Conservation (phyloP, 2,797 vertebrate genomes). For the Lateolabrax maculatus region DNA sequence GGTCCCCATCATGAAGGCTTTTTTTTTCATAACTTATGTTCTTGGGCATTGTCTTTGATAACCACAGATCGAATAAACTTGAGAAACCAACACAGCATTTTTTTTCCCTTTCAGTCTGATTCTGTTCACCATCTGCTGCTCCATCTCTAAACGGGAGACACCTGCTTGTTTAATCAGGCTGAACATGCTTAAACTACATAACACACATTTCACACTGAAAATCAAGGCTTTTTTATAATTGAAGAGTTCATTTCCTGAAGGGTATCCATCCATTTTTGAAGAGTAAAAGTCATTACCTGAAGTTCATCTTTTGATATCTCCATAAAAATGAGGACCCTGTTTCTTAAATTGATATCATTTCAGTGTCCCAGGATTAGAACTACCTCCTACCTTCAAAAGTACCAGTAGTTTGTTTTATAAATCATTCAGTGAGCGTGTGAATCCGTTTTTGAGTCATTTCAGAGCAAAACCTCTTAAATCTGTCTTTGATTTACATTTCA, state of each 20-base stretch:
- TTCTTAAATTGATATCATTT: conserved; percentile 45
- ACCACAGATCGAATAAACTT: conserved; percentile 91
- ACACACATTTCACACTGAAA: conserved; percentile 33
- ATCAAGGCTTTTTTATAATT: conserved; percentile 36
- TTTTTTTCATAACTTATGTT: conserved; percentile 89
- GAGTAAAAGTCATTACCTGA: conserved; percentile 60
- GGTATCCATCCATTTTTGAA: conserved; percentile 64
- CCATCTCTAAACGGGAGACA: conserved; percentile 44
- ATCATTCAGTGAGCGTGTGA: conserved; percentile 48
- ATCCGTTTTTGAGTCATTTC: conserved; percentile 35
- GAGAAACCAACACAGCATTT: conserved; percentile 78
- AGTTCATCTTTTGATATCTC: conserved; percentile 64
- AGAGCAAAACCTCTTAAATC: conserved; percentile 40
- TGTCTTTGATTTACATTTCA: conserved; percentile 64
- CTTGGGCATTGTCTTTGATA: conserved; percentile 94
- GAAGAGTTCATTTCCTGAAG: conserved; percentile 64
- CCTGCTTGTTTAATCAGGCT: conserved; percentile 66
- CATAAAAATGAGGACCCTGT: conserved; percentile 27
- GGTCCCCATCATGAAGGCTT: conserved; percentile 79
- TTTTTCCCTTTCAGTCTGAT: conserved; percentile 35
- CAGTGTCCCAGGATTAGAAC: conserved; percentile 32
- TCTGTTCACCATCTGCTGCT: conserved; percentile 60
- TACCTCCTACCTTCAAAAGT: conserved; percentile 37
- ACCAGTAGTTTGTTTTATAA: conserved; percentile 64
- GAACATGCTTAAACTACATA: conserved; percentile 37